Conservation (phyloP, 2,888 invertebrate genomes). For the Hydriomena furcata region DNA sequence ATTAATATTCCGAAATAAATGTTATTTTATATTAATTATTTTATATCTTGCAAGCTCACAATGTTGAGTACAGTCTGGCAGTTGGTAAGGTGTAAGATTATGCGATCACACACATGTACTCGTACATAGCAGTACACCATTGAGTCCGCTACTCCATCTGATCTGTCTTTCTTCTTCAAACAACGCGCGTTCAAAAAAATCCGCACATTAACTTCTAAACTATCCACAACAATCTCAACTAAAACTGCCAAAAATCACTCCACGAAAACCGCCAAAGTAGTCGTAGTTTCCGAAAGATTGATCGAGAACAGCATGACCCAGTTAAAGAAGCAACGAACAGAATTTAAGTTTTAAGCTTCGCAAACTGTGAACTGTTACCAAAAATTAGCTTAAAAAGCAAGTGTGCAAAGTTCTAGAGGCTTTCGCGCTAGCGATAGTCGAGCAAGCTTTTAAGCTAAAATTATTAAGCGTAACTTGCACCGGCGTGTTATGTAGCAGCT, state of each 20-base stretch:
- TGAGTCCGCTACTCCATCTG: too few species aligned
- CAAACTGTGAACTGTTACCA: conserved; percentile 54
- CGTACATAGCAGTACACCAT: too few species aligned
- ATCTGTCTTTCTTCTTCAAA: too few species aligned
- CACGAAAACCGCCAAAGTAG: conserved; percentile 2
- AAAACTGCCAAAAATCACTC: conserved; percentile 4
- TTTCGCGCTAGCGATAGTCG: conserved; percentile 69
- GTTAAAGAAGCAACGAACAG: conserved; percentile 9
- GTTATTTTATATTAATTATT: too few species aligned
- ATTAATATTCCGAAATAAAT: too few species aligned
- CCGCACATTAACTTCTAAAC: neutral
- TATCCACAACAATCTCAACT: neutral
- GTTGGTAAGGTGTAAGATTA: too few species aligned
- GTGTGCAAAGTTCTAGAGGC: conserved; percentile 63
- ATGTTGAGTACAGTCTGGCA: too few species aligned
- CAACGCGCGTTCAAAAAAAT: too few species aligned
- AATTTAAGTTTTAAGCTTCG: conserved; percentile 11
- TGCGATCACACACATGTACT: too few species aligned
- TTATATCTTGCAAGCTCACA: too few species aligned
- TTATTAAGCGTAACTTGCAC: conserved; percentile 75
- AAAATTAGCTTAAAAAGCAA: conserved; percentile 71
- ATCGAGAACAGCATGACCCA: conserved; percentile 18
- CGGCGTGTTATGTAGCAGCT: conserved; percentile 55
- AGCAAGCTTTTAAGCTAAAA: conserved; percentile 79
- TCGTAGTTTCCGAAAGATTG: conserved; percentile 21